phyloP scores from a whole-genome alignment of 2,797 vertebrate genomes.

The Poecile montanus region DNA sequence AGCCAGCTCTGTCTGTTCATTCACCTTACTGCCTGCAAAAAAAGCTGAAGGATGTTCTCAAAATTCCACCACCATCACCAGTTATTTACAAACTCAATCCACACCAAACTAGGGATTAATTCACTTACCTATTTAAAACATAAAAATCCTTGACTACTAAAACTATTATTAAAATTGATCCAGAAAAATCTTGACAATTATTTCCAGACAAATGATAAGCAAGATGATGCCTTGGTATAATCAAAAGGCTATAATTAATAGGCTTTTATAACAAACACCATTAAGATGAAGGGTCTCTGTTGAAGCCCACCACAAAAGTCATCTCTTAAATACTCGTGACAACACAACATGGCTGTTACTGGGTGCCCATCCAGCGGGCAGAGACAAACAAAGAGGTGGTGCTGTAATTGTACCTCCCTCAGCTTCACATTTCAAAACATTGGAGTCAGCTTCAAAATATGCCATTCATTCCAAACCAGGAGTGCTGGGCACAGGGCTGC shows the following conservation, averaged over 20 bases:
- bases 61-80: background rate
- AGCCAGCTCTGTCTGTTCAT: background rate
- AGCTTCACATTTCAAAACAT: constrained; percentile 59
- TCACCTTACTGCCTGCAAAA: background rate
- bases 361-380: background rate
- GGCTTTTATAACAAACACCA: background rate
- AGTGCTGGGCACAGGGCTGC: background rate
- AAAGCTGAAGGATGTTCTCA: background rate
- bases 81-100: background rate
- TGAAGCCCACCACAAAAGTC: background rate
- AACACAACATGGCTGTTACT: background rate
- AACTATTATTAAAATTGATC: background rate
- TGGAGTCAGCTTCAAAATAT: constrained; percentile 42
- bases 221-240: background rate
- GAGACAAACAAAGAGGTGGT: constrained; percentile 37
- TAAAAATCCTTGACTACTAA: background rate
- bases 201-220: background rate
- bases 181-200: background rate
- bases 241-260: background rate
- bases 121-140: background rate
- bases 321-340: background rate
- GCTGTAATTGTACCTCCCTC: background rate
- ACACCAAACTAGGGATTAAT: background rate
- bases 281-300: background rate
- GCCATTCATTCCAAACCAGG: constrained; percentile 37